These are phyloP conservation scores for Creontiades dilutus DNA, from an alignment of 2,888 invertebrate genomes.

Conservation along the genomic window DNA sequence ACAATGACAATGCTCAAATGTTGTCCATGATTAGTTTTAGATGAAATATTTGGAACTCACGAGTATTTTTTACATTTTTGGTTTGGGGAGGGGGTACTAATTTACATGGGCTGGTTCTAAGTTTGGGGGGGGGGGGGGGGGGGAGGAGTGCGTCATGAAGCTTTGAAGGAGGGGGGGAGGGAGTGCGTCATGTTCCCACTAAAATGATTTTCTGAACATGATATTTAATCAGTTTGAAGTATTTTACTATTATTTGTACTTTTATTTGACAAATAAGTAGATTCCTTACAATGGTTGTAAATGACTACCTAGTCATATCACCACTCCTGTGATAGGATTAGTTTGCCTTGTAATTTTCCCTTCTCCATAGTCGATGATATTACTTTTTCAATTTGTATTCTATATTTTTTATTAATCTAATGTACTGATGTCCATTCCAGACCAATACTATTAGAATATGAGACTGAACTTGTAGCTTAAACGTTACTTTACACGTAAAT, in stretches of 20 bases:
- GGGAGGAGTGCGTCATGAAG: too few species aligned
- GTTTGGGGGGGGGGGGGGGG: too few species aligned
- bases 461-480: neutral
- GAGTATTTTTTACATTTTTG: too few species aligned
- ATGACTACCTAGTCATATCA: conserved; percentile 25
- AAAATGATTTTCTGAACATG: neutral
- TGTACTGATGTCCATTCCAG: neutral
- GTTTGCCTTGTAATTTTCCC: neutral
- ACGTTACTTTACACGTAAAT: neutral
- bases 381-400: neutral
- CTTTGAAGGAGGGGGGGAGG: too few species aligned
- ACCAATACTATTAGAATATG: neutral
- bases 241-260: neutral
- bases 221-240: neutral
- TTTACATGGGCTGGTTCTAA: too few species aligned
- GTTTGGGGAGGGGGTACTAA: too few species aligned
- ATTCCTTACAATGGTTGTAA: conserved; percentile 15
- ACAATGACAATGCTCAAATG: too few species aligned
- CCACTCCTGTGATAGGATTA: neutral
- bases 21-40: too few species aligned
- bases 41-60: too few species aligned
- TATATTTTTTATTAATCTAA: neutral
- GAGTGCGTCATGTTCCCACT: conserved; percentile 8
- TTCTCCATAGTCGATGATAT: neutral
- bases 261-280: neutral